Evolutionary conservation across 2,797 vertebrate genomes (phyloP).

Genomic region (Poeciliopsis presidionis): DNA sequence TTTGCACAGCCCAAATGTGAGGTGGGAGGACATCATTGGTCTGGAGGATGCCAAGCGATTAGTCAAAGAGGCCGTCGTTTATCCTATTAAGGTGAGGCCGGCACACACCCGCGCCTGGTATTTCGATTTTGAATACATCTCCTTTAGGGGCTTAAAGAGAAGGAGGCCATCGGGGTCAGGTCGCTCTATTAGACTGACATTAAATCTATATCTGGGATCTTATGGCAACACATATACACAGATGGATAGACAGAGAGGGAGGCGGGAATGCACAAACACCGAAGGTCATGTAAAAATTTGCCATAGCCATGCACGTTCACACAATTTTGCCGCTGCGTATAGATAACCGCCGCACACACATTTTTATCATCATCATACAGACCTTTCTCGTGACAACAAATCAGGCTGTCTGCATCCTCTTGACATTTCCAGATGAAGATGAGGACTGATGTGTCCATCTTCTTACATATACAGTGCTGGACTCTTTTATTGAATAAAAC

Average conservation of each 20-base stretch:
- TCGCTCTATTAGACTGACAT: conserved; percentile 78
- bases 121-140: conserved; percentile 84
- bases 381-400: conserved; percentile 67
- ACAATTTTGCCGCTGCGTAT: conserved; percentile 10
- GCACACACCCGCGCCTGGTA: conserved; percentile 68
- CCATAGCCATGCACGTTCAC: conserved; percentile 8
- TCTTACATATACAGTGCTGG: conserved; percentile 21
- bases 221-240: conserved; percentile 51
- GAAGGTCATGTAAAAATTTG: conserved; percentile 22
- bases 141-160: conserved; percentile 74
- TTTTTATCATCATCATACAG: conserved; percentile 49
- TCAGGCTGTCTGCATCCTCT: conserved; percentile 67
- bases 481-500: conserved; percentile 57
- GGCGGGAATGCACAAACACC: conserved; percentile 10
- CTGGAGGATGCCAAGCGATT: conserved; percentile 94
- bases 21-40: conserved; percentile 94
- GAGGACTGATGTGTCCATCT: conserved; percentile 65
- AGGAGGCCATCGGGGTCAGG: conserved; percentile 58
- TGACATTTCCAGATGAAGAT: conserved; percentile 71
- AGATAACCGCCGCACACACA: conserved; percentile 26
- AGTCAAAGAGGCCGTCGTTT: conserved; percentile 97
- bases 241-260: conserved; percentile 41
- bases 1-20: conserved; percentile 92
- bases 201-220: conserved; percentile 82
- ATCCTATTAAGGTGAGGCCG: conserved; percentile 81